Evolutionary conservation across 2,113 vertebrate species (phyloP), one percentile per base, ranked within the genome.

Genomic region (Amblyornis subalaris): DNA sequence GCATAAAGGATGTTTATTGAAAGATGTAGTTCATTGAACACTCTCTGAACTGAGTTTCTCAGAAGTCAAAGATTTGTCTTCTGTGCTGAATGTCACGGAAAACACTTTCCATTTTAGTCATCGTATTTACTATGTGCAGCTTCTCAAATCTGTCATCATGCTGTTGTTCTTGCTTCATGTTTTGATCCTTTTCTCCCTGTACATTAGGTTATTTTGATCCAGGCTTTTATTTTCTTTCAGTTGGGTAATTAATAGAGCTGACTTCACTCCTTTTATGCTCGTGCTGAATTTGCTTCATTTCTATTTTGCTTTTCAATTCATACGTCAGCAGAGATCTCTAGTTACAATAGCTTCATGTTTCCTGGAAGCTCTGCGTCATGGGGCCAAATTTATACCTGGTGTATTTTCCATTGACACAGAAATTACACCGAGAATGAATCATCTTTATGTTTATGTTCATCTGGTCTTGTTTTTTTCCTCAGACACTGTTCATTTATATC

Each of bases 271-370:
- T 74, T 84, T 96, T 91, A 85, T 80, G 42, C 58, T 54, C 26
- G 14, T 76, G 55, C 62, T 96, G 92, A 70, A 89, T 96, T 95
- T 93, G 35, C 80, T 53, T 95, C 67, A 88, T 93, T 96, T 88
- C 82, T 96, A 22, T 83, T 90, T 93, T 92, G 71, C 74, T 96
- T 92, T 95, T 94, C 88, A 88, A 70, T 94, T 95, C 54, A 85
- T 93, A 96, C 86, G 38, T 97, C 92, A 97, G 89, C 72, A 24
- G 44, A 95, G 88, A 81, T 93, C 94, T 97, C 93, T 76, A 48
- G 86, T 97, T 96, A 95, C 94, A 96, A 93, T 57, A 88, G 50
- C 78, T 93, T 93, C 65, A 88, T 78, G 62, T 96, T 96, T 97
- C 96, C 90, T 97, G 95, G 97, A 97, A 96, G 74, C 76, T 94